These are phyloP conservation scores for Falco novaeseelandiae DNA, from an alignment of 2,797 vertebrate species.

Conservation along the genomic window DNA sequence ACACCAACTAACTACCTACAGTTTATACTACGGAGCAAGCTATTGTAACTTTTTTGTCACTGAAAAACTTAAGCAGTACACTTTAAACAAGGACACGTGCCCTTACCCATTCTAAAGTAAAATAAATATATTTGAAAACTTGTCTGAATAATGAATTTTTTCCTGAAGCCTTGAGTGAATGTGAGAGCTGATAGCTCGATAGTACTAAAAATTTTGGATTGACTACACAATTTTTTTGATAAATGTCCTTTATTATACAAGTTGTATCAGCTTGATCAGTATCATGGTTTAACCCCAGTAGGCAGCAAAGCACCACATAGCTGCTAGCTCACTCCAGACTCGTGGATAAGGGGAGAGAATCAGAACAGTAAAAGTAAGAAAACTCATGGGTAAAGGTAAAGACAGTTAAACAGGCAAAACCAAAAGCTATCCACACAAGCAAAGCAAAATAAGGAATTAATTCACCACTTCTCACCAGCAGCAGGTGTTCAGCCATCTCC, in stretches of 20 bases:
- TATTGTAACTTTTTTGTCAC: not conserved
- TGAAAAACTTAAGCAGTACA: not conserved
- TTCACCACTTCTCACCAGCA: accelerated
- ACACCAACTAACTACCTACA: not conserved
- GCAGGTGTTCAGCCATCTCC: not conserved
- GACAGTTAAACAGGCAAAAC: not conserved
- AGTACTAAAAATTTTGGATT: not conserved
- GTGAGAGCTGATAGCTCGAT: not conserved
- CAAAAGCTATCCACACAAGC: accelerated
- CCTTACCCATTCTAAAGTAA: not conserved
- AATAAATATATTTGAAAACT: not conserved
- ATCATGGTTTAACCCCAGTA: not conserved
- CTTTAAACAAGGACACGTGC: not conserved
- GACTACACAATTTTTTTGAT: not conserved
- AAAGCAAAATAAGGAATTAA: not conserved
- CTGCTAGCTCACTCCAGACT: accelerated
- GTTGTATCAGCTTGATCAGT: not conserved
- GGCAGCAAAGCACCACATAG: not conserved
- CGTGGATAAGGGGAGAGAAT: accelerated
- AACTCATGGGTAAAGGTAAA: not conserved
- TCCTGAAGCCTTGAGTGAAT: not conserved
- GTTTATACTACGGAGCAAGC: not conserved
- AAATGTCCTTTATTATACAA: not conserved
- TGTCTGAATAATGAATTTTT: not conserved
- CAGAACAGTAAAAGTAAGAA: not conserved